A percentile compares a stretch with the other conserved stretches of the same genome.
phyloP scores from a whole-genome alignment of 2,797 vertebrate genomes.

The Gila robusta region DNA sequence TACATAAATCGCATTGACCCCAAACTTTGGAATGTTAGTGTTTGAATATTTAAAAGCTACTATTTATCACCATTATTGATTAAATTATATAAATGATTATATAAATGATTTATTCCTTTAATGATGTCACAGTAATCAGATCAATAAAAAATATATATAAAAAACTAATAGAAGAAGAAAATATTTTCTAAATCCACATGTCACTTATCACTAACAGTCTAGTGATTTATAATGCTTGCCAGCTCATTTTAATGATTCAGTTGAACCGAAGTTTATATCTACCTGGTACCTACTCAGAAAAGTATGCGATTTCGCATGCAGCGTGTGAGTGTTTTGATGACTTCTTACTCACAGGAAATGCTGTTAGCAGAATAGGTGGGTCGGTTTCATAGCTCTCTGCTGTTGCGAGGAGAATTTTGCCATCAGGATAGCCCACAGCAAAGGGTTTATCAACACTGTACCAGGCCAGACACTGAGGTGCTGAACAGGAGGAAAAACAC shows the following conservation, averaged over 20 bases:
- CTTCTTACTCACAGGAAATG: constrained; percentile 77
- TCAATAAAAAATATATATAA: too few species aligned
- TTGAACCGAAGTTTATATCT: too few species aligned
- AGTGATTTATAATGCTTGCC: too few species aligned
- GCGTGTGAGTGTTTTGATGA: background rate
- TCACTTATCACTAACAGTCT: too few species aligned
- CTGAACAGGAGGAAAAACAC: constrained; percentile 58
- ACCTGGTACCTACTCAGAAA: too few species aligned
- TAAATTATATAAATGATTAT: background rate
- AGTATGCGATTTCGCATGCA: background rate
- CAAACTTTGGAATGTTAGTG: too few species aligned
- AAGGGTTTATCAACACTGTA: constrained; percentile 81
- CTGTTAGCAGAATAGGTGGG: constrained; percentile 74
- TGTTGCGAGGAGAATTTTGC: constrained; percentile 79
- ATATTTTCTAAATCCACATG: too few species aligned
- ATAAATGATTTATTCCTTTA: background rate
- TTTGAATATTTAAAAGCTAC: background rate
- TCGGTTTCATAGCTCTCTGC: constrained; percentile 74
- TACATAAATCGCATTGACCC: too few species aligned
- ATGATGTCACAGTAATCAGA: too few species aligned
- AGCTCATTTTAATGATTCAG: too few species aligned
- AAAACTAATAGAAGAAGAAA: too few species aligned
- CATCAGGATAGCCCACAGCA: constrained; percentile 81
- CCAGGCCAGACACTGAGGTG: constrained; percentile 82
- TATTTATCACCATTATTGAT: background rate